phyloP scores from a whole-genome alignment of 2,797 vertebrate genomes.

The Caiman crocodilus region DNA sequence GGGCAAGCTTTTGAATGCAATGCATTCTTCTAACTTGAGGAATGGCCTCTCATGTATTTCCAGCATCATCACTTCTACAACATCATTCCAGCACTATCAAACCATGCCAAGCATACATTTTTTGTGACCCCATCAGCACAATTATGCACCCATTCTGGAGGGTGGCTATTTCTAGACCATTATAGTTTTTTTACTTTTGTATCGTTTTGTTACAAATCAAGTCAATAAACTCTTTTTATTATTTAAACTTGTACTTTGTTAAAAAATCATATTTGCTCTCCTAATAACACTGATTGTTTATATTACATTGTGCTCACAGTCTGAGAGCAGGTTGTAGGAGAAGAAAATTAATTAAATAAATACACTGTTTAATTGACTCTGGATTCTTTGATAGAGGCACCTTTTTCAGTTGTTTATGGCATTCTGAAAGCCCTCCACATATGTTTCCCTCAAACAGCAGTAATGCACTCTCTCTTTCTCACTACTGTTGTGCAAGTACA shows the following conservation, averaged over 20 bases:
- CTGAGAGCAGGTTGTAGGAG: neutral
- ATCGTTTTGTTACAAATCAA: neutral
- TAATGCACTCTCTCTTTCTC: neutral
- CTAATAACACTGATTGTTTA: neutral
- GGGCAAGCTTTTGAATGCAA: too few species aligned
- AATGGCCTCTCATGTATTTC: too few species aligned
- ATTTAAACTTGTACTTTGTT: constrained; percentile 1
- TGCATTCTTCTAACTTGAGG: too few species aligned
- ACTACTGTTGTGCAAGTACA: neutral
- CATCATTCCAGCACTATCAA: too few species aligned
- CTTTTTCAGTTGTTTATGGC: neutral
- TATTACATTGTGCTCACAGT: neutral
- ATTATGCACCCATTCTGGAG: neutral
- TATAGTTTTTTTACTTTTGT: neutral
- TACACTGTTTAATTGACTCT: neutral
- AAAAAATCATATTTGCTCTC: neutral
- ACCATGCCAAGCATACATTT: neutral
- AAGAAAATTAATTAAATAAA: neutral
- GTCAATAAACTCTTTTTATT: neutral
- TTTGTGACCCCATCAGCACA: neutral
- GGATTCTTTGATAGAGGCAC: neutral
- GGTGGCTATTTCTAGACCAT: neutral
- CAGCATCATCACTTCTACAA: too few species aligned
- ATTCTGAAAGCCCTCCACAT: neutral
- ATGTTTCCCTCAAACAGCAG: neutral